Base-by-base conservation (phyloP, 1,140 invertebrate genomes). In the Drosophila willistoni region DNA sequence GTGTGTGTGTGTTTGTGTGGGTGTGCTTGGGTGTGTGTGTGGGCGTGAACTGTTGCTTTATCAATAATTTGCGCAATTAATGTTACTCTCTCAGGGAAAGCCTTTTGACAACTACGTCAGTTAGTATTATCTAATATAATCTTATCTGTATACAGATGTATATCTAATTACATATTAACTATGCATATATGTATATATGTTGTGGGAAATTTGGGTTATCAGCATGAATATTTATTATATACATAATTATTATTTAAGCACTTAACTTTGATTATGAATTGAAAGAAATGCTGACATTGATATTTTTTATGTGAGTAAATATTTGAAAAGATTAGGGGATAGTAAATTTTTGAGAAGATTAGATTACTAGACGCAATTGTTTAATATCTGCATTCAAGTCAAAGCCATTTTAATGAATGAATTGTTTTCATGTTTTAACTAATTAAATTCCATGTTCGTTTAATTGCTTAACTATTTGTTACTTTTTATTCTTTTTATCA, bases 1-100 rank as follows among this genome's bases (percentile, higher is more conserved):
- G 17, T 44, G 4, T 0, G n/a, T 44, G 42, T 14, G 74, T 92
- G 68, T 14, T 17, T 22, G 44, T 51, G 17, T 44, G 4, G 1
- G n/a, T 44, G 42, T 14, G 74, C 59, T 29, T 19, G 25, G 4
- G 29, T 36, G 33, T 17, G 44, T 19, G 44, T 5, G 44, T 9
- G 14, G 14, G 14, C 7, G 44, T 17, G 36, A 47, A 19, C 44
- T 17, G 44, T 9, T 47, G 14, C 14, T 14, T 47, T 47, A 47
- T 47, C 42, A 47, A 47, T 47, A 17, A 47, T 47, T 47, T 17
- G 7, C 3, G 14, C 44, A 47, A 14, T 17, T 47, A 47, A 10
- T 47, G 44, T 47, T 14, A 19, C n/a, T 17, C 7, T 14, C 6
- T 3, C 4, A 22, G 44, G 44, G 44, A 51, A 51, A 51, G 44